Percentiles rank a stretch among this genome's conserved stretches.
Evolutionary conservation across 2,888 invertebrate species (phyloP).

Genomic region (Microchrysa polita): DNA sequence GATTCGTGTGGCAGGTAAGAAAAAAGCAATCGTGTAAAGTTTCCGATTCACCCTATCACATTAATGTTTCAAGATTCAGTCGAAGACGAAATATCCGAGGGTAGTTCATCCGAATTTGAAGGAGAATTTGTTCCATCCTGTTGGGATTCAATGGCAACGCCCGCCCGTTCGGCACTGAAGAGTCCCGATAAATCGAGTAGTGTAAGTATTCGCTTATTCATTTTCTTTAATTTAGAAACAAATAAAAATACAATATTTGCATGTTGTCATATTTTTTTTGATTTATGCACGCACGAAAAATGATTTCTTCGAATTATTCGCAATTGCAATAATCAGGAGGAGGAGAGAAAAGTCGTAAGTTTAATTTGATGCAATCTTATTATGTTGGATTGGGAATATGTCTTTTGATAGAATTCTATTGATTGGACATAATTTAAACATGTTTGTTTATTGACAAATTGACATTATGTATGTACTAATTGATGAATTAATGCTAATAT

Average conservation of each 20-base stretch:
- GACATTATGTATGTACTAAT: too few relatives aligned
- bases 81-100: conserved; percentile 53
- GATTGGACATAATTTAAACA: too few relatives aligned
- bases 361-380: conserved; percentile 1
- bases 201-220: conserved; percentile 49
- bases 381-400: background rate
- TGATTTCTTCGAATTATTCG: conserved; percentile 26
- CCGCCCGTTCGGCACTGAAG: conserved; percentile 77
- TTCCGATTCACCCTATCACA: conserved; percentile 12
- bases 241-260: conserved; percentile 37
- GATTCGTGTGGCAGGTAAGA: conserved; percentile 43
- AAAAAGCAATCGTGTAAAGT: conserved; percentile 23
- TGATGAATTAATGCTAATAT: too few relatives aligned
- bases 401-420: too few relatives aligned
- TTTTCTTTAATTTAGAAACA: background rate
- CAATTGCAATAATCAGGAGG: conserved; percentile 46
- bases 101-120: conserved; percentile 69
- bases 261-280: conserved; percentile 41
- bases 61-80: conserved; percentile 51
- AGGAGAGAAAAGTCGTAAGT: conserved; percentile 50
- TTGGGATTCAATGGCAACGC: conserved; percentile 81
- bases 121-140: conserved; percentile 82
- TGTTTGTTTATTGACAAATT: too few relatives aligned
- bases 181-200: conserved; percentile 64
- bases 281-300: conserved; percentile 46